Base-by-base conservation (phyloP, 2,797 vertebrate genomes). In the Phataginus tricuspis region DNA sequence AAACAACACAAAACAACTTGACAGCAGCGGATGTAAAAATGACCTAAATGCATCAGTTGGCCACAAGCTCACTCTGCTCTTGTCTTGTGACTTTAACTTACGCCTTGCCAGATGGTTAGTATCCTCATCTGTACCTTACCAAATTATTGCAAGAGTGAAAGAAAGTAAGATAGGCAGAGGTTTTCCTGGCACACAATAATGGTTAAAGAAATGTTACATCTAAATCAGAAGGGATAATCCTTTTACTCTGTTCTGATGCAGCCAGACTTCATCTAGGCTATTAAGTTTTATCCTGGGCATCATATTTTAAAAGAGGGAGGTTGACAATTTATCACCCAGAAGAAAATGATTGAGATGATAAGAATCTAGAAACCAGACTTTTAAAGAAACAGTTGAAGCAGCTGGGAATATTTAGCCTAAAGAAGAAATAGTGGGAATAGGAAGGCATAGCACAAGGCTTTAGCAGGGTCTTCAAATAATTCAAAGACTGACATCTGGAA, bases 281-380 rank as follows among this genome's bases (percentile, higher is more conserved):
- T 53, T 90, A 49, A 85, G 19, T 90, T 86, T 88, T 89, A 5
- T 79, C 29, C n/a, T 90, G 34, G 9, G 37, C 27, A 12, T 82
- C 34, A 71, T 74, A 51, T 92, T 86, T 90, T 94, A 82, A 72
- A 96, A 96, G 63, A 91, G 7, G 31, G 34, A 75, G 75, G 14
- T 59, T 85, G 51, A 87, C 19, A 75, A 86, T 51, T 51, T 59
- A 79, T 63, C 27, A 86, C 37, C 63, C 55, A 37, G 14, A 92
- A 90, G 59, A 82, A 64, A 96, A 93, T 94, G 37, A 64, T 18
- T 45, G 78, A 45, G 19, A 53, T 53, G 61, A 75, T 87, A 77
- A 84, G 57, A 86, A 89, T 91, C 72, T 97, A 71, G 37, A 84
- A 71, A 88, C 83, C n/a, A 79, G 72, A 82, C 57, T 92, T 88